Evolutionary conservation across 2,888 invertebrate species (phyloP).

Genomic region (Caenorhabditis sinica): DNA sequence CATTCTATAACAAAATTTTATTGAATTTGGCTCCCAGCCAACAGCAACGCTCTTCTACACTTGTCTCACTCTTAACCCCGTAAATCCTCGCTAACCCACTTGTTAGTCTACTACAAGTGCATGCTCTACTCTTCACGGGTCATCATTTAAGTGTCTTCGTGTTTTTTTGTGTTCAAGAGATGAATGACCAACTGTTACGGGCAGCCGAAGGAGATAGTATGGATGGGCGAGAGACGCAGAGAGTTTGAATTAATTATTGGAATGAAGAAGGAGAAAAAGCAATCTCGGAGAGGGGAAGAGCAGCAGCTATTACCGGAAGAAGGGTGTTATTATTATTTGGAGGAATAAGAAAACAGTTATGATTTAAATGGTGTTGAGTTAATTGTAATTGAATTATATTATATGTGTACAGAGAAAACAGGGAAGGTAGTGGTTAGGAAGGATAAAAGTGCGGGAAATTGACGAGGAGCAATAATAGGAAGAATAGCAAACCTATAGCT

Average conservation of each 20-base stretch:
- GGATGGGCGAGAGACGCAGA: background rate
- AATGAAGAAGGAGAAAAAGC: background rate
- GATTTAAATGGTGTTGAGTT: background rate
- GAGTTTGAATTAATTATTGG: background rate
- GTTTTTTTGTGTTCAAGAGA: slow-evolving; percentile 3
- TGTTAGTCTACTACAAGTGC: background rate
- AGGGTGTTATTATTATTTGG: background rate
- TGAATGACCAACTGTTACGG: background rate
- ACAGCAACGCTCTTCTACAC: too few species aligned
- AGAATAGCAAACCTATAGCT: too few species aligned
- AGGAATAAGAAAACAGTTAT: slow-evolving; percentile 8
- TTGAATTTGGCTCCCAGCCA: too few species aligned
- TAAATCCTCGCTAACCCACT: background rate
- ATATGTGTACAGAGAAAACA: background rate
- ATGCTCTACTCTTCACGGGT: background rate
- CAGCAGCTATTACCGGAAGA: slow-evolving; percentile 11
- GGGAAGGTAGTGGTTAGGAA: background rate
- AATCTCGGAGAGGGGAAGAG: background rate
- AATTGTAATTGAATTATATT: background rate
- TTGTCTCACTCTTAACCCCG: background rate
- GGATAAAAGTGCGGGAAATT: background rate
- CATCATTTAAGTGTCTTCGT: slow-evolving; percentile 7
- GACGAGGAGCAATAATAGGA: too few species aligned
- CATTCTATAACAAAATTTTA: too few species aligned
- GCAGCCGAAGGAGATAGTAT: background rate